phyloP scores from a whole-genome alignment of 2,888 invertebrate species.

The Octonoba sinensis region DNA sequence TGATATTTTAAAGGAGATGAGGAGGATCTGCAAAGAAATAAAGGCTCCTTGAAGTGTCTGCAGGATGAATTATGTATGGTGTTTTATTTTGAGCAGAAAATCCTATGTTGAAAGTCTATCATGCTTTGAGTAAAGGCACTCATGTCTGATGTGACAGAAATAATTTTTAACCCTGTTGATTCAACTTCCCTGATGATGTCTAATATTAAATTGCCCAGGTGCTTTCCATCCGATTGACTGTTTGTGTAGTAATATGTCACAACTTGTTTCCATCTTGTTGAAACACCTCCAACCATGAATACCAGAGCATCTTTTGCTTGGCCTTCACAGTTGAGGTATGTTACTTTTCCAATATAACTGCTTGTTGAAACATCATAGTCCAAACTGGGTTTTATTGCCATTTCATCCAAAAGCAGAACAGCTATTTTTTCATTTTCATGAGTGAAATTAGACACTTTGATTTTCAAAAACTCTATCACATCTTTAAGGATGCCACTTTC shows the following conservation, averaged over 20 bases:
- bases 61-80: too few relatives aligned
- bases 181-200: neutral
- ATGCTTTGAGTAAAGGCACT: neutral
- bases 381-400: neutral
- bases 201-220: neutral
- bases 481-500: neutral
- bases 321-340: neutral
- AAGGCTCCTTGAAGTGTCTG: neutral
- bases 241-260: neutral
- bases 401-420: conserved; percentile 1
- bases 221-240: neutral
- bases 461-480: neutral
- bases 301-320: neutral
- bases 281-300: neutral
- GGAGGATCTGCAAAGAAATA: neutral
- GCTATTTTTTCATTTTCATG: neutral
- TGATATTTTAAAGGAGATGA: neutral
- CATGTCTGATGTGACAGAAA: neutral
- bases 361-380: neutral
- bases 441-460: neutral
- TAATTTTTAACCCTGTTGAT: neutral
- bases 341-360: neutral
- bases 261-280: neutral
- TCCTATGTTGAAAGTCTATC: neutral
- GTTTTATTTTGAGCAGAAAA: too few relatives aligned